Evolutionary conservation across 1,140 invertebrate genomes (phyloP), one percentile per base, ranked within the genome.

Genomic region (Mycetomoellerius zeteki): DNA sequence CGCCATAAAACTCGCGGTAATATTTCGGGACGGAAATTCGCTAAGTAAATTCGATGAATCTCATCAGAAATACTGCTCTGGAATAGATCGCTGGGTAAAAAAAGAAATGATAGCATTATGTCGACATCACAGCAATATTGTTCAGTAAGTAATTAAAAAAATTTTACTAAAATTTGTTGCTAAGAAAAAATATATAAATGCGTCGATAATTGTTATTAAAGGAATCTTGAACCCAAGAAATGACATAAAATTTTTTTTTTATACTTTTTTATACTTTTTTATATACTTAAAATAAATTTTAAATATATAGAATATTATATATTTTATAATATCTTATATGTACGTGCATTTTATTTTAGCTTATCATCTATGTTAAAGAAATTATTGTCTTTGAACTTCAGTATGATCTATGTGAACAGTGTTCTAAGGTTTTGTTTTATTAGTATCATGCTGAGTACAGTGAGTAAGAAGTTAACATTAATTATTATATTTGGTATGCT

Each of bases 401-500:
- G 72, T 30, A 2, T 90, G 4, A 50, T 90, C 0, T 92, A 92
- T 21, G 24, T 91, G 37, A 88, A 86, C 30, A 89, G 77, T 12
- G 86, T 92, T 14, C 88, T 91, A 52, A 88, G 90, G 0, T 89
- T 92, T 52, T 92, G 90, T 27, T 91, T 92, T 50, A 60, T 91
- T 14, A 86, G 85, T 21, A 65, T 90, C 10, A 89, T 88, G 85
- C 1, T 92, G 0, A 69, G 71, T 37, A 89, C 88, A 89, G 78
- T 82, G 1, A 81, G 78, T 81, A 69, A 19, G 2, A 27, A 43
- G 19, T 16, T 54, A 52, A 54, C 6, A 14, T 54, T 54, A 73
- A 54, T 75, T 16, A 30, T 10, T 73, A 2, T 37, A 33, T 37
- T 0, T 37, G 33, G 7, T 7, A 37, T 37, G 33, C 33, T 37